Percentiles rank a stretch among this genome's conserved stretches.
Evolutionary conservation across 2,113 vertebrate species (phyloP).

Genomic region (Callaeas wilsoni): DNA sequence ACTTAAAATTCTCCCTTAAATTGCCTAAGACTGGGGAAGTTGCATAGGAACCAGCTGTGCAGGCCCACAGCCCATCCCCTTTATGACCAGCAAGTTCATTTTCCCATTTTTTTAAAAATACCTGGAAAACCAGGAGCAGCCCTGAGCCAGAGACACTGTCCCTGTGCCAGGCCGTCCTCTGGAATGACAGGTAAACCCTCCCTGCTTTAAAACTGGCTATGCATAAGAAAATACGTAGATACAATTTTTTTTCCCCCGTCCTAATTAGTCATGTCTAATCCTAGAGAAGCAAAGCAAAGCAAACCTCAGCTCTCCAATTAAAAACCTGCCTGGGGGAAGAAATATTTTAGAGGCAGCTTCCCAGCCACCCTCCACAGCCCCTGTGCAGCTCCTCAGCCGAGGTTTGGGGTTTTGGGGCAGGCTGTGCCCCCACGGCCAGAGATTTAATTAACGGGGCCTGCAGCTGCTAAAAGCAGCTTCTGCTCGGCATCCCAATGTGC

Average conservation of each 20-base stretch:
- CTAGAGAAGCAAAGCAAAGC: neutral
- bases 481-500: neutral
- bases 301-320: neutral
- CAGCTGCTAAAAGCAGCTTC: neutral
- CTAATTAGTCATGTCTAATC: neutral
- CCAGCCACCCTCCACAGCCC: neutral
- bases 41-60: neutral
- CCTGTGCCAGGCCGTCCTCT: neutral
- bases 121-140: neutral
- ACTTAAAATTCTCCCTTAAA: neutral
- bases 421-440: neutral
- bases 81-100: neutral
- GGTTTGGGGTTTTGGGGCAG: neutral
- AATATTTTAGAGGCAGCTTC: neutral
- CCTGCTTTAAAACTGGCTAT: neutral
- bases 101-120: neutral
- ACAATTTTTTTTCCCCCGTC: no score
- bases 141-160: neutral
- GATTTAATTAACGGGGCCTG: neutral
- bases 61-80: neutral
- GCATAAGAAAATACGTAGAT: rapidly evolving
- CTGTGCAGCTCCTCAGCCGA: neutral
- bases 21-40: neutral
- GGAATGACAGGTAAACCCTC: neutral
- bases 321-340: neutral